Evolutionary conservation across 1,140 invertebrate genomes (phyloP).

Genomic region (Trigoniulus corallinus): DNA sequence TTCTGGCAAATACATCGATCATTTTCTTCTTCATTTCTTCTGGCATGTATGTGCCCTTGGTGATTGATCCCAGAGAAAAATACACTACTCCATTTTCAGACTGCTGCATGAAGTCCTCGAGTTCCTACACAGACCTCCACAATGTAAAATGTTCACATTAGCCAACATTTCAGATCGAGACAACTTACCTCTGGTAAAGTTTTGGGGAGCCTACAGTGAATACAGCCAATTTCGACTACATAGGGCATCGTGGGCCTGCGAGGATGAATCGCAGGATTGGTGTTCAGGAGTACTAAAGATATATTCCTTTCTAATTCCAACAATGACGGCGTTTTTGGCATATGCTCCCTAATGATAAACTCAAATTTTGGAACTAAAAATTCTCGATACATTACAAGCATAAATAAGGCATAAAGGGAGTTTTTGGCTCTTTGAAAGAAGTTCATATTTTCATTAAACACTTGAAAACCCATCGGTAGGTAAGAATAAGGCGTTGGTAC

Average conservation of each 20-base stretch:
- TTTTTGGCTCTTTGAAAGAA: background rate
- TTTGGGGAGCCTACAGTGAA: background rate
- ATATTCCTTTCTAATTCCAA: background rate
- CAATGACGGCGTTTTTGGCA: background rate
- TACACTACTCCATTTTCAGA: background rate
- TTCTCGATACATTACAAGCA: background rate
- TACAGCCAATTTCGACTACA: background rate
- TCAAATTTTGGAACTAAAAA: background rate
- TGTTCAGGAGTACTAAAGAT: background rate
- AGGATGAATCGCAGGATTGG: background rate
- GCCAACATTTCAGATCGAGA: background rate
- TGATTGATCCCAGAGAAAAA: conserved; percentile 1
- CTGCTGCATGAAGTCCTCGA: background rate
- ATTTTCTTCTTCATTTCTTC: conserved; percentile 22
- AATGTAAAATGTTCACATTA: background rate
- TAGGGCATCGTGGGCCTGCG: background rate
- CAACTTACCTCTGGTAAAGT: background rate
- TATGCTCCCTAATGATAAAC: background rate
- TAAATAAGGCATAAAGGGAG: background rate
- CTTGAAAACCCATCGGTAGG: background rate
- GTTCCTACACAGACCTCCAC: background rate
- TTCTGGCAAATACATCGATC: conserved; percentile 9
- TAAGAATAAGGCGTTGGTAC: background rate
- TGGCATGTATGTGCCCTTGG: background rate
- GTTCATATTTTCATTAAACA: background rate